Evolutionary conservation across 1,140 invertebrate species (phyloP).

Genomic region (Drosophila nikananu): DNA sequence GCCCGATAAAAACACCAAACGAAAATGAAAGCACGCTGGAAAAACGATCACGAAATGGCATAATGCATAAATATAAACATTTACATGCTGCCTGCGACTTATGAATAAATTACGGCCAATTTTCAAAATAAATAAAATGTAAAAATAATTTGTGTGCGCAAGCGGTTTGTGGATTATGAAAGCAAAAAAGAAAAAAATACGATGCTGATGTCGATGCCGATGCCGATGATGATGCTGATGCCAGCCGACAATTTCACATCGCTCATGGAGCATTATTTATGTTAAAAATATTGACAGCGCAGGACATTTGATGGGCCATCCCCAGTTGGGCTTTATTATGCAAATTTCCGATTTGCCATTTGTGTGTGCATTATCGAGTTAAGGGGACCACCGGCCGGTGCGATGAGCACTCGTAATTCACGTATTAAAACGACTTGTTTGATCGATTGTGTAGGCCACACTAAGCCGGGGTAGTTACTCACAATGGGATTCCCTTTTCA

Average conservation of each 20-base stretch:
- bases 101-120: conserved; percentile 81
- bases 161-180: conserved; percentile 59
- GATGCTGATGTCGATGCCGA: conserved; percentile 3
- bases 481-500: not conserved
- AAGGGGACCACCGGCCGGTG: not conserved
- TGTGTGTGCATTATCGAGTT: conserved; percentile 45
- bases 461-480: not conserved
- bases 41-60: conserved; percentile 50
- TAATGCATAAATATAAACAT: conserved; percentile 82
- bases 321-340: conserved; percentile 33
- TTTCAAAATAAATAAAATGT: conserved; percentile 82
- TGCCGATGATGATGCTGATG: conserved; percentile 18
- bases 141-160: conserved; percentile 77
- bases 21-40: conserved; percentile 22
- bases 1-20: conserved; percentile 10
- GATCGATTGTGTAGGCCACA: not conserved
- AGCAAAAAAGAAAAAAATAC: not conserved
- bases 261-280: conserved; percentile 68
- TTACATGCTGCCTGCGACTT: conserved; percentile 72
- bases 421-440: conserved; percentile 14
- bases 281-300: conserved; percentile 73
- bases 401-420: conserved; percentile 12
- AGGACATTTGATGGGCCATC: conserved; percentile 47
- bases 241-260: conserved; percentile 31
- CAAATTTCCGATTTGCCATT: conserved; percentile 31